Evolutionary conservation across 2,797 vertebrate genomes (phyloP).

Genomic region (Chelon labrosus): DNA sequence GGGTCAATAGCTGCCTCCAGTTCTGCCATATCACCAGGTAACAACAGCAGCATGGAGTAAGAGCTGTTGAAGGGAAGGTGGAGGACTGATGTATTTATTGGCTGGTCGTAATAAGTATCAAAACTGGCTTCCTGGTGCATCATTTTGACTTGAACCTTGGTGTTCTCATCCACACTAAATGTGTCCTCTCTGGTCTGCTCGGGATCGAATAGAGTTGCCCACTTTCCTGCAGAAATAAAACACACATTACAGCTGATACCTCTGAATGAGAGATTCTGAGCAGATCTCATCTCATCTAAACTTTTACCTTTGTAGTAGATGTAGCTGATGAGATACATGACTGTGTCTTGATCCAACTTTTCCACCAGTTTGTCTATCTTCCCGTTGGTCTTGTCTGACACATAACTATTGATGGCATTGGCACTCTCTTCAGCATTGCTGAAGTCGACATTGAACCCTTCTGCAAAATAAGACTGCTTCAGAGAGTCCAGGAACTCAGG

Average conservation of each 20-base stretch:
- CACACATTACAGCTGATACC: background rate
- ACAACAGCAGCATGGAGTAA: constrained; percentile 81
- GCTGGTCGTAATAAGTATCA: constrained; percentile 66
- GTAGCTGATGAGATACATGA: constrained; percentile 90
- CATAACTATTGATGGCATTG: constrained; percentile 87
- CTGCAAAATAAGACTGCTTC: constrained; percentile 85
- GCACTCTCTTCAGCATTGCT: constrained; percentile 68
- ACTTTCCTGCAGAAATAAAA: constrained; percentile 74
- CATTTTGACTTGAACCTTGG: constrained; percentile 79
- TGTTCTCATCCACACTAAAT: constrained; percentile 75
- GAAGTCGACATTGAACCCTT: constrained; percentile 87
- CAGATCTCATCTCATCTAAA: background rate
- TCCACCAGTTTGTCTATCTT: constrained; percentile 88
- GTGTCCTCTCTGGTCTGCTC: constrained; percentile 22
- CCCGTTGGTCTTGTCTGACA: constrained; percentile 87
- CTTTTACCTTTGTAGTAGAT: constrained; percentile 92
- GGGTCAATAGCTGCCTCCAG: constrained; percentile 71
- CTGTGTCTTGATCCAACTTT: constrained; percentile 79
- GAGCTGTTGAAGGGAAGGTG: constrained; percentile 81
- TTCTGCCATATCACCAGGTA: constrained; percentile 71
- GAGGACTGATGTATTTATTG: constrained; percentile 73
- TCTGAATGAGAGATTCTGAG: background rate
- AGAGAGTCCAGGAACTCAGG: constrained; percentile 83
- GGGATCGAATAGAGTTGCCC: constrained; percentile 76
- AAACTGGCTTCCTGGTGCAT: constrained; percentile 60